A percentile compares a stretch with the other conserved stretches of the same genome.
These are phyloP conservation scores for Acipenser oxyrinchus DNA, from an alignment of 2,797 vertebrate genomes.

Conservation along the genomic window DNA sequence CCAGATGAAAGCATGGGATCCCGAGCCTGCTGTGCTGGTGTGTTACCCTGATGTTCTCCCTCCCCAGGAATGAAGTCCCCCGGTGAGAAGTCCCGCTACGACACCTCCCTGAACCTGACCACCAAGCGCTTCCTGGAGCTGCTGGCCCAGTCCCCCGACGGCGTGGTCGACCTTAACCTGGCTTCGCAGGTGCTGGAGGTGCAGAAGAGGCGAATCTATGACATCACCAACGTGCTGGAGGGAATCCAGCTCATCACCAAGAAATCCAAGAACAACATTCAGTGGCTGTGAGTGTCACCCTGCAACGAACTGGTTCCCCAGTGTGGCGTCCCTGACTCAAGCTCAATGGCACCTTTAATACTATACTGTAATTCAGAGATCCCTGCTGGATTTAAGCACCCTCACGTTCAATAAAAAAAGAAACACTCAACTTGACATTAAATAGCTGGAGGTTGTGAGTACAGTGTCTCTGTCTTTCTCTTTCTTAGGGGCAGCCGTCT, in stretches of 20 bases:
- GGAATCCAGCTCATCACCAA: conserved; percentile 95
- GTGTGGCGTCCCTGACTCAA: too few species aligned
- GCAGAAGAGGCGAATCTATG: conserved; percentile 94
- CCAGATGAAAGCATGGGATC: too few species aligned
- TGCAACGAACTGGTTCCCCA: too few species aligned
- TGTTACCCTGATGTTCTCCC: background rate
- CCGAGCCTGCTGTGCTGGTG: too few species aligned
- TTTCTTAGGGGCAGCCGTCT: conserved; percentile 69
- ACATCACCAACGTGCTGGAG: conserved; percentile 95
- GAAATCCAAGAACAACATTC: conserved; percentile 98
- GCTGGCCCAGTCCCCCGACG: conserved; percentile 81
- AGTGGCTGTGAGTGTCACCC: conserved; percentile 82
- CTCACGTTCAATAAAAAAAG: too few species aligned
- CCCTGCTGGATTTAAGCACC: too few species aligned
- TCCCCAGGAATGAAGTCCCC: conserved; percentile 68
- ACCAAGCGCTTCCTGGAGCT: conserved; percentile 94
- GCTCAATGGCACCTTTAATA: too few species aligned
- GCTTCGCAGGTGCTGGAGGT: conserved; percentile 93
- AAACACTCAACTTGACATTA: too few species aligned
- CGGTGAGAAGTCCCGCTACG: conserved; percentile 87
- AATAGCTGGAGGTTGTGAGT: too few species aligned
- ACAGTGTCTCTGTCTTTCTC: conserved; percentile 4
- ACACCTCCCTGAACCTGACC: conserved; percentile 91
- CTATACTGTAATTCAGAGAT: too few species aligned
- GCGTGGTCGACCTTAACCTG: conserved; percentile 95